These are phyloP conservation scores for Paedocypris micromegethes DNA, from an alignment of 2,797 vertebrate genomes.

Conservation along the genomic window DNA sequence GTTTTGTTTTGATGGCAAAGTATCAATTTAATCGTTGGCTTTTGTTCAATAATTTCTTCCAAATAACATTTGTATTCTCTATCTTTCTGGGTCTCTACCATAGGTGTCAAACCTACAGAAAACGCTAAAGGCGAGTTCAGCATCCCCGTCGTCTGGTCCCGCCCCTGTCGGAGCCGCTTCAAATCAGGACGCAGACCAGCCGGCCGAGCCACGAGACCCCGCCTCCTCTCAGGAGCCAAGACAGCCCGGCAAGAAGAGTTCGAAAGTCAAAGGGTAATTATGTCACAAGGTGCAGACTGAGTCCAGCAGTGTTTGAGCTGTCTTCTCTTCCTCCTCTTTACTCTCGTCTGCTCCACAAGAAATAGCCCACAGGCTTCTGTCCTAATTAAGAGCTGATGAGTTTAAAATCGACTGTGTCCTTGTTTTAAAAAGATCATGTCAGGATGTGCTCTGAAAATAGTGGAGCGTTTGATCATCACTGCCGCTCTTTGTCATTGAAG, in stretches of 20 bases:
- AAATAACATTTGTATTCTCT: too few species aligned
- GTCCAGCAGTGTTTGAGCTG: conserved; percentile 6
- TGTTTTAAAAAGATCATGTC: conserved; percentile 31
- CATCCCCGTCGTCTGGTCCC: conserved; percentile 74
- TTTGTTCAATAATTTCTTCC: too few species aligned
- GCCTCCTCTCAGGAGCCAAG: conserved; percentile 90
- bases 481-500: conserved; percentile 25
- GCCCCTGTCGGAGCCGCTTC: conserved; percentile 83
- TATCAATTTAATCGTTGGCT: too few species aligned
- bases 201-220: conserved; percentile 71
- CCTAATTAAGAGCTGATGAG: conserved; percentile 42
- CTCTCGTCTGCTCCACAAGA: conserved; percentile 34
- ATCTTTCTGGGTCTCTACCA: conserved; percentile 3
- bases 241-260: conserved; percentile 94
- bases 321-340: conserved; percentile 30
- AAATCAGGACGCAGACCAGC: conserved; percentile 77
- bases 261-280: conserved; percentile 95
- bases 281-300: not conserved
- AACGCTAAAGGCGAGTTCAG: conserved; percentile 89
- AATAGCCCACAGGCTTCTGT: conserved; percentile 36
- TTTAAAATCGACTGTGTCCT: conserved; percentile 42
- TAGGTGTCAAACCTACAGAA: conserved; percentile 96
- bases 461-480: conserved; percentile 32
- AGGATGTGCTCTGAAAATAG: conserved; percentile 29
- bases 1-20: too few species aligned